Evolutionary conservation across 2,888 invertebrate genomes (phyloP), one percentile per base, ranked within the genome.

Genomic region (Pollenia labialis): DNA sequence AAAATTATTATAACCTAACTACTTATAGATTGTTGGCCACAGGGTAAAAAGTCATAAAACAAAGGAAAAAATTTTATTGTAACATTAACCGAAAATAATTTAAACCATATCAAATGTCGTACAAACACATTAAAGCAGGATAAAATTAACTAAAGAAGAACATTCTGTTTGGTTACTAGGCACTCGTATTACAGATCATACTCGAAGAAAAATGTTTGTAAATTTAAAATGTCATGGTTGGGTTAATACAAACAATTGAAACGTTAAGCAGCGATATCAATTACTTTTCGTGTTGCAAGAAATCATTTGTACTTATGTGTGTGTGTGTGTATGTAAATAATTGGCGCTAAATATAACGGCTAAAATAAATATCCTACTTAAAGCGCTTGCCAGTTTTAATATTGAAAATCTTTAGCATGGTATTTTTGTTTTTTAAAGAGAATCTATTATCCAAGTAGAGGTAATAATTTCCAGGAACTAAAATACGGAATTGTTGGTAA

Each of bases 11-110:
- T 62, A 69, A 68, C 66, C 64, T 50, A 72, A 64, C 76, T 66
- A 68, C 64, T 71, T 72, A 77, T 64, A 71, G 77, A 64, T 64
- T 77, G 56, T 64, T 62, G 40, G 69, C 82, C 58, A 44, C 52
- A 56, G 79, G 62, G 32, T 75, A 80, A 80, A 64, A 40, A 79
- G 68, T 69, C 52, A 56, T 54, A 79, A 75, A 81, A 84, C 60
- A 14, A 40, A 2, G n/a, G 1, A 42, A 6, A 44, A 18, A 54
- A 56, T 62, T 69, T 62, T 69, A 74, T 32, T 32, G 32, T 32
- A 64, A 64, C 64, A 76, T 76, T 48, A 66, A 66, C 56, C 12
- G 32, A 74, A 80, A 80, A 69, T 58, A 50, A 69, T 42, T 42
- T 40, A 69, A 58, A 68, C 32, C 23, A 75, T 32, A 32, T 32